Base-by-base conservation (phyloP, 1,140 invertebrate genomes). In the Campoletis sonorensis region DNA sequence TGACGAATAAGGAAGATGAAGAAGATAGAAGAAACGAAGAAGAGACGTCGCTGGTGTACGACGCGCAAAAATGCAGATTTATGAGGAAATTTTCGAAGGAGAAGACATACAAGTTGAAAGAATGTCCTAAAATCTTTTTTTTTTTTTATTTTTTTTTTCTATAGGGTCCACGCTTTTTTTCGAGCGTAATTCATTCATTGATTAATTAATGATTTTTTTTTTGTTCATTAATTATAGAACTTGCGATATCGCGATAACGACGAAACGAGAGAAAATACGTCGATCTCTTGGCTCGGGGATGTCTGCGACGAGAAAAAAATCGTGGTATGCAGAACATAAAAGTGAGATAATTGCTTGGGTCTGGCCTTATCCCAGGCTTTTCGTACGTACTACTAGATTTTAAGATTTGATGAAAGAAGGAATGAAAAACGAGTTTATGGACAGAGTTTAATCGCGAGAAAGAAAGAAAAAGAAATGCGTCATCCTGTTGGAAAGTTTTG, bases 191-290 rank as follows among this genome's bases (percentile, higher is more conserved):
- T 87, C 68, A 86, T 84, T 88, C 81, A 84, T 86, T 79, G 61
- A 85, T 82, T 80, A 76, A 81, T 84, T 84, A 4, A 37, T 37
- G 37, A 37, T 37, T 37, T 37, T 37, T 37, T 37, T 37, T 37
- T 45, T 45, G 85, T 76, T 81, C 83, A 81, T 86, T 83, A 83
- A 84, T 82, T 86, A 84, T 82, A 81, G 83, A 86, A 85, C 87
- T 85, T 45, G 83, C 85, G 86, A 67, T 86, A 88, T 86, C 84
- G 86, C 84, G 86, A 87, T 87, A 87, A 86, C 87, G 88, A 83
- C 75, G 81, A 85, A 89, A 88, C 85, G 88, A 91, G 86, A 89
- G 86, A 90, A 83, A 83, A 85, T 81, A 86, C 78, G 87, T 89
- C 88, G 68, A 86, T 86, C 75, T 89, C 85, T 87, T 77, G 49